A percentile compares a stretch with the other conserved stretches of the same genome.
Conservation (phyloP, 1,140 invertebrate genomes). For the Neodiprion pinetum region DNA sequence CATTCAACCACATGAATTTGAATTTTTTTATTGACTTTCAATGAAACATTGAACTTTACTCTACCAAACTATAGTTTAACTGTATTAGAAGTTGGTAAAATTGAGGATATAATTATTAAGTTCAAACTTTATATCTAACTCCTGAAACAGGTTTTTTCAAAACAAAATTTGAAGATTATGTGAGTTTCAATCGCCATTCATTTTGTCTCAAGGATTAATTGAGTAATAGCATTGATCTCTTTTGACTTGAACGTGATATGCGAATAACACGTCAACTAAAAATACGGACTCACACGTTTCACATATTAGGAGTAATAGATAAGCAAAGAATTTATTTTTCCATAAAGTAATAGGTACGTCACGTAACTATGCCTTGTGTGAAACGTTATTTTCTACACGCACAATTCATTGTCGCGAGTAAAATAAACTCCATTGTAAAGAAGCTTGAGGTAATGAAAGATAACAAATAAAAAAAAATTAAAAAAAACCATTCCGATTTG, state of each 20-base stretch:
- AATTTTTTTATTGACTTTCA: not conserved
- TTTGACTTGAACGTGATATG: not conserved
- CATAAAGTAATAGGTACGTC: not conserved
- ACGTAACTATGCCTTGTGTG: not conserved
- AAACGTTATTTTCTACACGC: not conserved
- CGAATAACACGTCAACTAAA: not conserved
- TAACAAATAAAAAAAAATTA: no score
- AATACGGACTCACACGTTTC: not conserved
- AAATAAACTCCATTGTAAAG: no score
- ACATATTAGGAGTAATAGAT: conserved; percentile 1
- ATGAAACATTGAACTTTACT: conserved; percentile 7
- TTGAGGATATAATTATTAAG: not conserved
- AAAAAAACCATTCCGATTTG: no score
- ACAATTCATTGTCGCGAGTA: not conserved
- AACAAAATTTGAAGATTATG: not conserved
- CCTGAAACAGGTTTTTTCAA: not conserved
- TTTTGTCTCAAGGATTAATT: not conserved
- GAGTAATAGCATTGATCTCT: not conserved
- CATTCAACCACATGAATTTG: not conserved
- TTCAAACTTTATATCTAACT: not conserved
- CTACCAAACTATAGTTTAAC: not conserved
- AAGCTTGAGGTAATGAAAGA: no score
- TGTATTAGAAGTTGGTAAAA: conserved; percentile 6
- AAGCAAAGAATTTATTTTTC: not conserved
- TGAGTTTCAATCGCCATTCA: not conserved